Base-by-base conservation (phyloP, 2,888 invertebrate genomes). In the Priapulus caudatus region DNA sequence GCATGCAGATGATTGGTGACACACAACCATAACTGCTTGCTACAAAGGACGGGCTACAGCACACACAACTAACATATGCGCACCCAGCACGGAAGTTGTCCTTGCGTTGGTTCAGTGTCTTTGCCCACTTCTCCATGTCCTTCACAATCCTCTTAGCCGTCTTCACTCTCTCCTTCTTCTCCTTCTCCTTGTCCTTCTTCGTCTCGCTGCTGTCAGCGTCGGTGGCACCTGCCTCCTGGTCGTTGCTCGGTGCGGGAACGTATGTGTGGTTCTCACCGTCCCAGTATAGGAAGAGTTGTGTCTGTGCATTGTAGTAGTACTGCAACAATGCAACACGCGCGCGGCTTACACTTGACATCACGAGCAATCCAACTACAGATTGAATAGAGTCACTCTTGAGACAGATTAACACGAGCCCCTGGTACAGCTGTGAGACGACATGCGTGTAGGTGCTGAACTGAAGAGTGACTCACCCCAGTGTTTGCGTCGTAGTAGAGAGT, bases 401-500 rank as follows among this genome's bases (percentile, higher is more conserved):
- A n/a, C n/a, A n/a, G n/a, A n/a, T n/a, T n/a, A n/a, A n/a, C n/a
- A n/a, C n/a, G n/a, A n/a, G n/a, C n/a, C n/a, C n/a, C n/a, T n/a
- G n/a, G n/a, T n/a, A n/a, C n/a, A n/a, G n/a, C n/a, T n/a, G n/a
- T n/a, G n/a, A n/a, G n/a, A n/a, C n/a, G n/a, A n/a, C n/a, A n/a
- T n/a, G n/a, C n/a, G n/a, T n/a, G n/a, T n/a, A n/a, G n/a, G n/a
- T n/a, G n/a, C n/a, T n/a, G n/a, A n/a, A n/a, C n/a, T n/a, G n/a
- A n/a, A n/a, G n/a, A n/a, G n/a, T n/a, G 4, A n/a, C 49, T 19
- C 54, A 71, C 71, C 66, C 69, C 90, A 2, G 93, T 88, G 62
- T 82, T 87, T 0, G 91, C 83, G 75, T 98, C 98, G 69, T 95
- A 99, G 72, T 97, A 98, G 16, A 97, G 78, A 0, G 89, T 88